phyloP scores from a whole-genome alignment of 2,888 invertebrate genomes.

The Pristionchus japonicus region DNA sequence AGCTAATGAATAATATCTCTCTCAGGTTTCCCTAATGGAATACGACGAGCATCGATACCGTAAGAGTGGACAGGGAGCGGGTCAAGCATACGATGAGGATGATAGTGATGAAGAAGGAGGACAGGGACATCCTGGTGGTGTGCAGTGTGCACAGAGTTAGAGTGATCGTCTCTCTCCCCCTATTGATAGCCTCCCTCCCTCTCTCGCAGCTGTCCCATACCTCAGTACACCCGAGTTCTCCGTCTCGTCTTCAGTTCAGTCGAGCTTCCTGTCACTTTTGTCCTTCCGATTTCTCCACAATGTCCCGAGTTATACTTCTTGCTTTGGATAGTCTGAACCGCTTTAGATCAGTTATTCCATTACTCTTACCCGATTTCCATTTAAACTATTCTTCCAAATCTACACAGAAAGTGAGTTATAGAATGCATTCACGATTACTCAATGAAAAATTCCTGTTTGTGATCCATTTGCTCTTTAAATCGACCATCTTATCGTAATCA shows the following conservation, averaged over 20 bases:
- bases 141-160: constrained; percentile 84
- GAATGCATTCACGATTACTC: constrained; percentile 23
- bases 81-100: constrained; percentile 82
- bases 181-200: not conserved
- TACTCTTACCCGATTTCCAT: not conserved
- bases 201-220: not conserved
- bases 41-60: constrained; percentile 67
- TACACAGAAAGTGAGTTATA: constrained; percentile 1
- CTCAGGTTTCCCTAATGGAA: constrained; percentile 82
- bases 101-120: constrained; percentile 79
- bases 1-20: constrained; percentile 78
- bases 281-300: not conserved
- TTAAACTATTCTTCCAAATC: not conserved
- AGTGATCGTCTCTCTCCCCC: not conserved
- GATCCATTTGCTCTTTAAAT: not conserved
- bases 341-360: constrained; percentile 23
- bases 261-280: not conserved
- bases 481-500: not conserved
- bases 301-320: not conserved
- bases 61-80: constrained; percentile 63
- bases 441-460: constrained; percentile 23
- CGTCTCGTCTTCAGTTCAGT: not conserved
- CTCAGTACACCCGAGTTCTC: not conserved
- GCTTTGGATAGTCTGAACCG: not conserved
- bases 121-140: constrained; percentile 80